Percentiles rank a stretch among this genome's conserved stretches.
Evolutionary conservation across 2,888 invertebrate species (phyloP).

Genomic region (Hydrotaea cyrtoneurina): DNA sequence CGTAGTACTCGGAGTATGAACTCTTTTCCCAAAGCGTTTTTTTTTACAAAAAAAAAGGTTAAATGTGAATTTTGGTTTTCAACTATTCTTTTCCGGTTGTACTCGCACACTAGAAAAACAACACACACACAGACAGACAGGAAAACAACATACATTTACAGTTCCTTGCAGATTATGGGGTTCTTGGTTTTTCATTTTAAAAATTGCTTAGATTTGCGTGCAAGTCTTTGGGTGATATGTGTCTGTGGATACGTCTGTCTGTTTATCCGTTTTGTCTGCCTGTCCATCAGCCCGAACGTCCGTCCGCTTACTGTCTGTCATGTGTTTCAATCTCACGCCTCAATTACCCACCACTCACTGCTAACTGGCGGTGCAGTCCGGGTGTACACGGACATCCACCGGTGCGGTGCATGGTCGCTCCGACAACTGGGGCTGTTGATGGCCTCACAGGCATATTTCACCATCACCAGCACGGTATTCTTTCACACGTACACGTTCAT

Average conservation of each 20-base stretch:
- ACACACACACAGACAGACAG: neutral
- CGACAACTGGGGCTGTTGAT: neutral
- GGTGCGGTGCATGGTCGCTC: neutral
- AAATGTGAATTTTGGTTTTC: slow-evolving; percentile 55
- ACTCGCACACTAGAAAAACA: neutral
- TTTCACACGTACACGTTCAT: neutral
- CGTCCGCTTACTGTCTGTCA: slow-evolving; percentile 44
- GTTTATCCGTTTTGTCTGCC: neutral
- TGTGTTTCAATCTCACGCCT: slow-evolving; percentile 64
- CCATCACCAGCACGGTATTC: neutral
- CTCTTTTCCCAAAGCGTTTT: neutral
- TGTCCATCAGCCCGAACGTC: neutral
- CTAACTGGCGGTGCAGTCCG: neutral
- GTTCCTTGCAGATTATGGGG: neutral
- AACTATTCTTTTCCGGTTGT: slow-evolving; percentile 57
- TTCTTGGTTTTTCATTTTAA: neutral
- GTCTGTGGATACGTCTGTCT: neutral
- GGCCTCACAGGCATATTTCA: neutral
- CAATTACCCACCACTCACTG: slow-evolving; percentile 48
- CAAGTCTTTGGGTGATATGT: slow-evolving; percentile 1
- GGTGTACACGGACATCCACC: neutral
- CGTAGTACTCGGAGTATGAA: too few species aligned
- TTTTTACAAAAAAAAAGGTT: neutral
- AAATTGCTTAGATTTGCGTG: slow-evolving; percentile 37
- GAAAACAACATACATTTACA: too few species aligned